Evolutionary conservation across 2,888 invertebrate genomes (phyloP).

Genomic region (Rhynchonema sp.): DNA sequence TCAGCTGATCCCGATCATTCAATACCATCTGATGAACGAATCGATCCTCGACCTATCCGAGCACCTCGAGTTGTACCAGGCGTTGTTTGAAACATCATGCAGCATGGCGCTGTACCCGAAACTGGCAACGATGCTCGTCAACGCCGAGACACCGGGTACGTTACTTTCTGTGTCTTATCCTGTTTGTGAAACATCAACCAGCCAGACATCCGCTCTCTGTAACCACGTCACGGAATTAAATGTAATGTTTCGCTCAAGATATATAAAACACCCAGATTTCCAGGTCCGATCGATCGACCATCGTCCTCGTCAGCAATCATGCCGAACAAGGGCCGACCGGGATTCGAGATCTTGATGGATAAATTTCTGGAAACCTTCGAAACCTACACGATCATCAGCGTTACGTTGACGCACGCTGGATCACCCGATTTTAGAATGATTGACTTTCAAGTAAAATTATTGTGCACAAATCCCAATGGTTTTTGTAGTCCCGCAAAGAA

Average conservation of each 20-base stretch:
- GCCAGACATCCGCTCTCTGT: too few relatives aligned
- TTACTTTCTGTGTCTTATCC: too few relatives aligned
- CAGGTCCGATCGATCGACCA: too few relatives aligned
- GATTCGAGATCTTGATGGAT: too few relatives aligned
- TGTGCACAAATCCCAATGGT: too few relatives aligned
- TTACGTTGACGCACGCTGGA: conserved; percentile 9
- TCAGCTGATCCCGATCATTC: conserved; percentile 14
- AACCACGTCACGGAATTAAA: too few relatives aligned
- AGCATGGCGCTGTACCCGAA: conserved; percentile 12
- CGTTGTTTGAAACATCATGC: conserved; percentile 20
- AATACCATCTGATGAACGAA: conserved; percentile 24
- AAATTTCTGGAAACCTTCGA: neutral
- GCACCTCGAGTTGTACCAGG: conserved; percentile 25
- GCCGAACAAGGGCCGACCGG: too few relatives aligned
- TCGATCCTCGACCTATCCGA: conserved; percentile 24
- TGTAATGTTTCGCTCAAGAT: too few relatives aligned
- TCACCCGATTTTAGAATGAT: conserved; percentile 23
- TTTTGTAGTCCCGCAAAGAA: too few relatives aligned
- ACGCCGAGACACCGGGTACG: neutral
- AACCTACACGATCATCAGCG: conserved; percentile 4
- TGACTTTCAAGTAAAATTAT: conserved; percentile 22
- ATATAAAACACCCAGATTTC: too few relatives aligned
- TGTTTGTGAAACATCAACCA: too few relatives aligned
- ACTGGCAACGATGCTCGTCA: neutral
- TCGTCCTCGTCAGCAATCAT: too few relatives aligned